Evolutionary conservation across 2,888 invertebrate genomes (phyloP).

Genomic region (Apotomis turbidana): DNA sequence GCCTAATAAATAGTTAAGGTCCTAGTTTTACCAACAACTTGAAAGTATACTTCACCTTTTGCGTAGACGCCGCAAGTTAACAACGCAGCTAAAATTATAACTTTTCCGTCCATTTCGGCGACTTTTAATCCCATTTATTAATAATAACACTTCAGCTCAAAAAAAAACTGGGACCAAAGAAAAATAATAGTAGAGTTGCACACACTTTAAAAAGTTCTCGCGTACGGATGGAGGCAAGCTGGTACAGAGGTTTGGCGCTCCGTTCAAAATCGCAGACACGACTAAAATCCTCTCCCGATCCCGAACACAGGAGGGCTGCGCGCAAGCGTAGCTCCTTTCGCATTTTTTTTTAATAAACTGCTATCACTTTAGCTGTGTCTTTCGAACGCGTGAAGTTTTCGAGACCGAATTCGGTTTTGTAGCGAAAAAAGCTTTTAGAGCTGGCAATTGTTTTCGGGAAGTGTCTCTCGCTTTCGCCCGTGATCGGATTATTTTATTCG

Average conservation of each 20-base stretch:
- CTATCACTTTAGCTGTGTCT: slow-evolving; percentile 38
- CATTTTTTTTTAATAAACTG: slow-evolving; percentile 37
- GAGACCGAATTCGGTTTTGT: slow-evolving; percentile 42
- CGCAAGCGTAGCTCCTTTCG: slow-evolving; percentile 43
- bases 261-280: slow-evolving; percentile 23
- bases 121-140: slow-evolving; percentile 16
- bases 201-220: slow-evolving; percentile 35
- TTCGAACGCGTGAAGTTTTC: slow-evolving; percentile 39
- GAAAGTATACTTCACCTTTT: slow-evolving; percentile 55
- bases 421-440: slow-evolving; percentile 38
- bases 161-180: background rate
- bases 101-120: slow-evolving; percentile 50
- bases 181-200: background rate
- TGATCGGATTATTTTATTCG: slow-evolving; percentile 43
- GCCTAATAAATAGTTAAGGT: too few species aligned
- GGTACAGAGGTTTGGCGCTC: background rate
- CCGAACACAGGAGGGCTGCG: slow-evolving; percentile 10
- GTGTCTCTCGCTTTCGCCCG: slow-evolving; percentile 41
- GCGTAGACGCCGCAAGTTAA: slow-evolving; percentile 52
- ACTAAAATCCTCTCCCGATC: slow-evolving; percentile 21
- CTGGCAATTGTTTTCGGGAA: slow-evolving; percentile 42
- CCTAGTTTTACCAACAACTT: background rate
- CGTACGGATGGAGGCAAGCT: background rate
- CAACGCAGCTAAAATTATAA: slow-evolving; percentile 48
- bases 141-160: background rate